Evolutionary conservation across 1,140 invertebrate species (phyloP), one percentile per base, ranked within the genome.

Genomic region (Pseudomyrmex concolor): DNA sequence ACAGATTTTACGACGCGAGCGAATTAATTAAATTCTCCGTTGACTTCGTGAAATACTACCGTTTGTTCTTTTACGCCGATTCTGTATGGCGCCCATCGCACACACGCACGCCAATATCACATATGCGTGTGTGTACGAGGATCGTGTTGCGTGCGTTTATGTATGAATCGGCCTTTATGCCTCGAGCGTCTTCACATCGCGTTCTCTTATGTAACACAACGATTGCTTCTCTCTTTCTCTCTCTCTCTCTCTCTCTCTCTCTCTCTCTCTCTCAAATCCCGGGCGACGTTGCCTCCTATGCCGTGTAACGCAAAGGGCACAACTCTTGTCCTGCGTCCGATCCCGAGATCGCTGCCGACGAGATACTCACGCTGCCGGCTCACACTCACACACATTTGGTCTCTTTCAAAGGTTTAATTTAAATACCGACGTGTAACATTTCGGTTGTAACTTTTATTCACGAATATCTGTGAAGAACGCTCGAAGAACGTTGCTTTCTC

Each of bases 131-230:
- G 62, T n/a, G 66, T 12, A 17, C 45, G 25, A 51, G 80, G 80
- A 19, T 34, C 22, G 22, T 59, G 34, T 34, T 10, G 50, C 34
- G 9, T 7, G 60, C 51, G 70, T 55, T 34, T 34, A 34, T 34
- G 17, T 78, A 34, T 62, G 45, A 76, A 84, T 62, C 67, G 48
- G 83, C 50, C 83, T 87, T 83, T 90, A 88, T 84, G 76, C 80
- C 63, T 50, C 67, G 67, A 72, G 66, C 80, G 59, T 84, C 82
- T 85, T 78, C 74, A 13, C 55, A 59, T 64, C 66, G 64, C 73
- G 73, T 83, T 54, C 59, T 74, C 84, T 86, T 89, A 85, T 81
- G 86, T 83, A 90, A 90, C 66, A 15, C 67, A 66, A 66, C 74
- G 84, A 84, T 63, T 77, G 74, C 71, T 84, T 88, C 86, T 85